A percentile compares a stretch with the other conserved stretches of the same genome.
Evolutionary conservation across 1,140 invertebrate species (phyloP).

Genomic region (Pristionchus pacificus): DNA sequence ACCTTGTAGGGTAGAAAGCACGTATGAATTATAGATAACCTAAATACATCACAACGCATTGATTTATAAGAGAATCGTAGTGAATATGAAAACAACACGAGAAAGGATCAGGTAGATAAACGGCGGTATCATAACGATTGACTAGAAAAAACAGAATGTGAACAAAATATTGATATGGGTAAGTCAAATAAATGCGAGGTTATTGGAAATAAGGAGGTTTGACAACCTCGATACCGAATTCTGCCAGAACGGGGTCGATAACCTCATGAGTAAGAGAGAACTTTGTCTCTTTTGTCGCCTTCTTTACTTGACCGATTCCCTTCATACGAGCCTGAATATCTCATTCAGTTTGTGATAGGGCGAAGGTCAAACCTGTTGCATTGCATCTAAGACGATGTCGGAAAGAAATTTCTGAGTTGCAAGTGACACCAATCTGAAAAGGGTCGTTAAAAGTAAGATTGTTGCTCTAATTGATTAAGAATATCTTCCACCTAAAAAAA

Average conservation of each 20-base stretch:
- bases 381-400: neutral
- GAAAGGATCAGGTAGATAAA: too few species aligned
- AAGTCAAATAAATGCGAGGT: neutral
- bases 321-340: conserved; percentile 33
- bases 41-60: too few species aligned
- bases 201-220: conserved; percentile 32
- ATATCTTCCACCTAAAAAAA: too few species aligned
- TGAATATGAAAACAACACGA: too few species aligned
- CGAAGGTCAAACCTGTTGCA: neutral
- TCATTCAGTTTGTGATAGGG: neutral
- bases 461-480: too few species aligned
- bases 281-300: conserved; percentile 32
- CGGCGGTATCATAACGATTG: too few species aligned
- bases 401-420: neutral
- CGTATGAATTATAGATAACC: too few species aligned
- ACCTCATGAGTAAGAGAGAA: conserved; percentile 26
- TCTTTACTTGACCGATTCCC: conserved; percentile 30
- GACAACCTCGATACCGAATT: conserved; percentile 34
- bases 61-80: too few species aligned
- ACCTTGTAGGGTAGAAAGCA: too few species aligned
- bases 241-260: conserved; percentile 26
- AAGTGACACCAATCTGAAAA: neutral
- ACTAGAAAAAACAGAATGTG: too few species aligned
- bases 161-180: too few species aligned
- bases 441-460: too few species aligned